These are phyloP conservation scores for Peribatodes rhomboidaria DNA, from an alignment of 2,888 invertebrate genomes.

Conservation along the genomic window DNA sequence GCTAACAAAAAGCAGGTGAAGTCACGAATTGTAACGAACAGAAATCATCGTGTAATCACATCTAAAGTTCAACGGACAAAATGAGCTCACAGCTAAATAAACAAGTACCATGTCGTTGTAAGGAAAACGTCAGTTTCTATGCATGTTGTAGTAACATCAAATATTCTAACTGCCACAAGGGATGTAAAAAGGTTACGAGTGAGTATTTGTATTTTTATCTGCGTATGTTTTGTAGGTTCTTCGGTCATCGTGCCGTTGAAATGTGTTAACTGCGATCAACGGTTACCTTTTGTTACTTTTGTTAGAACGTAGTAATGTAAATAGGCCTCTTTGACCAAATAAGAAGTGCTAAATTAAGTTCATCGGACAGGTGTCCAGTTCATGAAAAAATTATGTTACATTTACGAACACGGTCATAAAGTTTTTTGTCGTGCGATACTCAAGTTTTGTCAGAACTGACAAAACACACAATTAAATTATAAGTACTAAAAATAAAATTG, in stretches of 20 bases:
- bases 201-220: not conserved
- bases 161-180: not conserved
- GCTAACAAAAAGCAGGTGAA: constrained; percentile 56
- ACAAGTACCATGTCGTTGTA: not conserved
- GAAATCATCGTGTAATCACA: constrained; percentile 56
- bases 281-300: constrained; percentile 21
- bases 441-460: no score
- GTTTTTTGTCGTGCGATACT: not conserved
- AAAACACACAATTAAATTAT: no score
- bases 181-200: no score
- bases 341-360: not conserved
- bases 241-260: constrained; percentile 49
- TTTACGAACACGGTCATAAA: no score
- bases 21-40: constrained; percentile 57
- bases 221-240: constrained; percentile 30
- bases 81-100: constrained; percentile 17
- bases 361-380: not conserved
- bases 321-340: not conserved
- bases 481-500: no score
- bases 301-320: not conserved
- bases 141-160: not conserved
- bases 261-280: constrained; percentile 26
- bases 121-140: not conserved
- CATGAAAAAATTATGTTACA: not conserved
- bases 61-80: constrained; percentile 62